Evolutionary conservation across 2,888 invertebrate genomes (phyloP), one percentile per base, ranked within the genome.

Genomic region (Ichneumoninae sp.): DNA sequence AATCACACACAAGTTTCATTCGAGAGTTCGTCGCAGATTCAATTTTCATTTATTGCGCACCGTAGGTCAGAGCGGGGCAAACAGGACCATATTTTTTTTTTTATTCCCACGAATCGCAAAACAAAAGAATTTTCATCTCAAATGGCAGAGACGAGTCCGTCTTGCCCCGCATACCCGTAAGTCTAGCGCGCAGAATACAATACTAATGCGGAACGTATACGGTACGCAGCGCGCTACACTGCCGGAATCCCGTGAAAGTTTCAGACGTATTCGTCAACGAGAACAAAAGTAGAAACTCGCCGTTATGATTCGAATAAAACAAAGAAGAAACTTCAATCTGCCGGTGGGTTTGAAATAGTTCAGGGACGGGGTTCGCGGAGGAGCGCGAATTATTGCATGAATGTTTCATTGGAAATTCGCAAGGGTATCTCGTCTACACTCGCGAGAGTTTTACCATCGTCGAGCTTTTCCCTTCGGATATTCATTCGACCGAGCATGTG

Each of bases 371-470:
- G 7, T 8, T 57, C 1, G 7, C 19, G 74, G 19, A 54, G 52
- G 13, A 26, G 74, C 76, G 80, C 54, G 60, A 83, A 80, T 83
- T 76, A 71, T 76, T 71, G 70, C 75, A 80, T 80, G 83, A 80
- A 80, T 83, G 75, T 83, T 83, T 83, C 70, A 83, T 83, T 50
- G 79, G 57, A 66, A 80, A 71, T 75, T 79, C 40, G 65, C 54
- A 69, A 44, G 44, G 40, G 44, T 69, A 33, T 26, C 26, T n/a
- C 26, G 8, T 26, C 16, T 66, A 26, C 40, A 26, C 36, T 6
- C 52, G 40, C 66, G 26, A 36, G 66, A 40, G 40, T 66, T 54
- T 10, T 40, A 66, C 40, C 66, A 40, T 22, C 66, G 36, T 44
- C 26, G 65, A 40, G 66, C 52, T 66, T 66, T 22, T 52, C 50